Evolutionary conservation across 2,888 invertebrate genomes (phyloP).

Genomic region (Coleophora flavipennella): DNA sequence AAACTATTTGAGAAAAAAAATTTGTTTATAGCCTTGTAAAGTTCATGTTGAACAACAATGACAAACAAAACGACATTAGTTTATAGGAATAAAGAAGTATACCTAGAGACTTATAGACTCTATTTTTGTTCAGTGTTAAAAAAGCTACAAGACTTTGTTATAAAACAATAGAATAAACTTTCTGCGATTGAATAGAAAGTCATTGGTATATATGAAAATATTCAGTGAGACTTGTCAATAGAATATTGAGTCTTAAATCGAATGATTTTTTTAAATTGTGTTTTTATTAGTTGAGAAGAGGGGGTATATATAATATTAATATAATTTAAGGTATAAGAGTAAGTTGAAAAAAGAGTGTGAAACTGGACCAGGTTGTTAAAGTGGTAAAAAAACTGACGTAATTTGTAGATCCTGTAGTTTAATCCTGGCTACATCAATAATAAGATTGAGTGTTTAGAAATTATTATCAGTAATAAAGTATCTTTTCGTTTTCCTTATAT

Average conservation of each 20-base stretch:
- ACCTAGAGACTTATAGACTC: too few relatives aligned
- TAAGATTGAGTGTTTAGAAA: too few relatives aligned
- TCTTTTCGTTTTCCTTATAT: too few relatives aligned
- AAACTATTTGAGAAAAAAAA: too few relatives aligned
- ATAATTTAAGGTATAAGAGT: background rate
- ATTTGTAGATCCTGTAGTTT: background rate
- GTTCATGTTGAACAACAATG: too few relatives aligned
- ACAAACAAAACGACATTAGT: too few relatives aligned
- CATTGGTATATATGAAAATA: background rate
- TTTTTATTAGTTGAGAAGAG: background rate
- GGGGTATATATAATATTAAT: background rate
- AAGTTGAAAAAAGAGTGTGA: background rate
- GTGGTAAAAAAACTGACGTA: background rate
- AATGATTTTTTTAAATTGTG: background rate
- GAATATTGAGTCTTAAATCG: background rate
- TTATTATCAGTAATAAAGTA: too few relatives aligned
- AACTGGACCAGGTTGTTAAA: background rate
- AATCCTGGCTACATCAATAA: background rate
- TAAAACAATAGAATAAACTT: background rate
- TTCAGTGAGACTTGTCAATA: background rate
- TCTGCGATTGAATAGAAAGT: background rate
- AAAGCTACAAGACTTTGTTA: background rate
- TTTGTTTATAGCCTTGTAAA: too few relatives aligned
- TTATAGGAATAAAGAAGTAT: too few relatives aligned
- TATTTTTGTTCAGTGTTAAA: background rate